Evolutionary conservation across 2,888 invertebrate genomes (phyloP), one percentile per base, ranked within the genome.

Genomic region (Spodoptera littoralis): DNA sequence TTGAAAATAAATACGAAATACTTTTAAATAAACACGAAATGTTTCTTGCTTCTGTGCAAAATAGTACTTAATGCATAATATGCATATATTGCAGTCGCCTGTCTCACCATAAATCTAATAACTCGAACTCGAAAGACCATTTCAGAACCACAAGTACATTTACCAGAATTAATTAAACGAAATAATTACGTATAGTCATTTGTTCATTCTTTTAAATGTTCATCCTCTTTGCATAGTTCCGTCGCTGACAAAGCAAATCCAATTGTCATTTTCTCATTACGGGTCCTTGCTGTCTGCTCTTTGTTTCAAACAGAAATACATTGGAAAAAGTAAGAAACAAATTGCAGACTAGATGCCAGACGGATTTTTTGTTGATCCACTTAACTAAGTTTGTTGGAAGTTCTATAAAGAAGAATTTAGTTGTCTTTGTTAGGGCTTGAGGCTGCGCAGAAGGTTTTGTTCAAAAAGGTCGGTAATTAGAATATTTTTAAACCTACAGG

Each of bases 181-280:
- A 70, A 80, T 67, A 64, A 78, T 80, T 60, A 63, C 66, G 48
- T 42, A 50, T 53, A 73, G 44, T 61, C 45, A 59, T 48, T 70
- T 60, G 45, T 62, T 70, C 64, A 69, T 76, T 81, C 50, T 80
- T 80, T 81, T 78, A 60, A n/a, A 18, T 80, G 70, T 80, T 73
- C 79, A 77, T 77, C 74, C 76, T 70, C 76, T 83, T 83, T 85
- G 81, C 82, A 81, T 82, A 86, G 85, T 85, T 80, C 71, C 74
- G 71, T 65, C 76, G 84, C 87, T 85, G 85, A 87, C 88, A 91
- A 90, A 89, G 90, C 84, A 88, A 90, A 90, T 87, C 83, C 88
- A 88, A 90, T 90, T 88, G 89, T 89, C 89, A 90, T 91, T 91
- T 90, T 90, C 90, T 89, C 89, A 89, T 90, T 91, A 90, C 85